A percentile compares a stretch with the other conserved stretches of the same genome.
Evolutionary conservation across 2,113 vertebrate genomes (phyloP).

Genomic region (Emberiza fucata): DNA sequence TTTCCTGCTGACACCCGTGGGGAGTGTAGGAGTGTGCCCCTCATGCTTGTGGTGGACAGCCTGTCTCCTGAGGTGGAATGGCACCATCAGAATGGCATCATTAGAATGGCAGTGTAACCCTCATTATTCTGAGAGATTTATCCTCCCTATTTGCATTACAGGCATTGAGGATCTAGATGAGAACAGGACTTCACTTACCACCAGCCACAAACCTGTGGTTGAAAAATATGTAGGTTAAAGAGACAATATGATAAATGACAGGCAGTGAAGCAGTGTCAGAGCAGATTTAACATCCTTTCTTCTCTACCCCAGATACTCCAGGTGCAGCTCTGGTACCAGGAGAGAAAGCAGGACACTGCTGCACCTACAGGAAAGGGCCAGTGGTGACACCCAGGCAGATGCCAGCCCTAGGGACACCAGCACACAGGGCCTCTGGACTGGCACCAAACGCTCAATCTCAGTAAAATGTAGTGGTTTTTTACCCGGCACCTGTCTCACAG

Average conservation of each 20-base stretch:
- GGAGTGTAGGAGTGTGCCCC: not conserved
- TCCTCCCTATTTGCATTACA: not conserved
- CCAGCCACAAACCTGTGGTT: not conserved
- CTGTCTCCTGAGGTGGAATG: not conserved
- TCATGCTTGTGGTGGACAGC: not conserved
- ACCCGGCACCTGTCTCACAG: not conserved
- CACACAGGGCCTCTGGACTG: accelerated
- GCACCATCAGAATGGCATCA: not conserved
- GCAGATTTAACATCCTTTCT: not conserved
- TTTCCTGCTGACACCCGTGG: accelerated
- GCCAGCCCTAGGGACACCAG: not conserved
- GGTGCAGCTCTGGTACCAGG: not conserved
- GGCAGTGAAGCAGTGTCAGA: not conserved
- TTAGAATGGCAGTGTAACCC: not conserved
- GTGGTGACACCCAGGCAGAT: not conserved
- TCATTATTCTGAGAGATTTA: not conserved
- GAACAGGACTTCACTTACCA: not conserved
- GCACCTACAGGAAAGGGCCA: not conserved
- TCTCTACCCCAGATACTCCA: not conserved
- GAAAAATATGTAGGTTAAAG: not conserved
- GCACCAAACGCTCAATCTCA: not conserved
- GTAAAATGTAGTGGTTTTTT: accelerated
- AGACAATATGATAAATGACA: not conserved
- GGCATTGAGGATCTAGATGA: not conserved
- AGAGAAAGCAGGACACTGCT: not conserved